phyloP scores from a whole-genome alignment of 2,113 vertebrate species.

The Monopterus albus region DNA sequence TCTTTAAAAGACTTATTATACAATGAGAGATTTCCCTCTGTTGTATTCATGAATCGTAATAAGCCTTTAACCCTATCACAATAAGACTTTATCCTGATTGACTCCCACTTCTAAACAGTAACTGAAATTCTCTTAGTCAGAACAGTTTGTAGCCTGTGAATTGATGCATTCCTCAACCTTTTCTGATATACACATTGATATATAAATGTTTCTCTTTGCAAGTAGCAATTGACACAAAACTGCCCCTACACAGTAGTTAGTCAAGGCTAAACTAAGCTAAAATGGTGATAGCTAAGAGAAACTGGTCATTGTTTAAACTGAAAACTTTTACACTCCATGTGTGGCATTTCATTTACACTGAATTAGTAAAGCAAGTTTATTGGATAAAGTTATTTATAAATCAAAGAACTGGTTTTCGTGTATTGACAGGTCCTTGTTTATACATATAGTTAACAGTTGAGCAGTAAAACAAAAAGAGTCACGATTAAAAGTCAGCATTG shows the following conservation, averaged over 20 bases:
- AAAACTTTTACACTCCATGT: too few relatives aligned
- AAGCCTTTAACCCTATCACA: slow-evolving; percentile 22
- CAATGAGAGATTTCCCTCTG: slow-evolving; percentile 8
- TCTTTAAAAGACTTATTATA: slow-evolving; percentile 5
- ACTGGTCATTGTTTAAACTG: not conserved
- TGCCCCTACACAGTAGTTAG: too few relatives aligned
- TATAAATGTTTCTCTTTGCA: not conserved
- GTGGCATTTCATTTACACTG: too few relatives aligned
- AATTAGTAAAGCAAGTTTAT: too few relatives aligned
- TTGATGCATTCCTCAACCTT: not conserved
- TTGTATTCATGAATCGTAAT: not conserved
- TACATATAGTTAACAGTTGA: too few relatives aligned
- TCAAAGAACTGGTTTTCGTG: too few relatives aligned
- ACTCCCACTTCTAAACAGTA: slow-evolving; percentile 26
- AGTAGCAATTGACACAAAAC: not conserved
- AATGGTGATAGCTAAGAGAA: not conserved
- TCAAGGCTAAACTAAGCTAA: too few relatives aligned
- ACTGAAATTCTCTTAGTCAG: slow-evolving; percentile 40
- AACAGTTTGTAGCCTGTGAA: slow-evolving; percentile 17
- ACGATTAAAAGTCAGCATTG: not conserved
- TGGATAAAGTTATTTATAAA: too few relatives aligned
- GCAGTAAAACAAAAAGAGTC: not conserved
- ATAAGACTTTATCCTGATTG: slow-evolving; percentile 28
- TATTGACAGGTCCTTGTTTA: too few relatives aligned
- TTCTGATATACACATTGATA: not conserved